Evolutionary conservation across 2,888 invertebrate genomes (phyloP).

Genomic region (Nymphalis urticae): DNA sequence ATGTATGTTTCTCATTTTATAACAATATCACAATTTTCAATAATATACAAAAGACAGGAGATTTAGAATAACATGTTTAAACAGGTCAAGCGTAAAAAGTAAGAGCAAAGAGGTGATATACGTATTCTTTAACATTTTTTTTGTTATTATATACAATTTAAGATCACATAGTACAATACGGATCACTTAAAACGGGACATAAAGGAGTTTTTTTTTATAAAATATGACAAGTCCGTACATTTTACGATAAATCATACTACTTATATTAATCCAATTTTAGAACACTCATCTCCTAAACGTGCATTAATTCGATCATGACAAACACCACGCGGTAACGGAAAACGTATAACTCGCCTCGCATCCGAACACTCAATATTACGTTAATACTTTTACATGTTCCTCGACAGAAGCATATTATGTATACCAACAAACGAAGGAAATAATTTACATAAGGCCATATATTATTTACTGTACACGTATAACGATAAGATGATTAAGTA

Average conservation of each 20-base stretch:
- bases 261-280: slow-evolving; percentile 66
- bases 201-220: slow-evolving; percentile 56
- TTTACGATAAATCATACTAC: slow-evolving; percentile 59
- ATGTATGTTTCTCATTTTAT: slow-evolving; percentile 65
- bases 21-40: slow-evolving; percentile 82
- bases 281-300: slow-evolving; percentile 73
- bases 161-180: slow-evolving; percentile 60
- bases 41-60: slow-evolving; percentile 78
- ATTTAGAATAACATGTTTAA: slow-evolving; percentile 72
- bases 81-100: slow-evolving; percentile 78
- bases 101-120: slow-evolving; percentile 69
- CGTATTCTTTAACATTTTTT: slow-evolving; percentile 53
- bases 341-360: slow-evolving; percentile 49
- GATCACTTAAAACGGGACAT: slow-evolving; percentile 65
- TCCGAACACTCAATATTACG: slow-evolving; percentile 55
- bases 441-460: slow-evolving; percentile 81
- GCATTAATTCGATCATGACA: slow-evolving; percentile 61
- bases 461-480: slow-evolving; percentile 78
- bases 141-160: slow-evolving; percentile 61
- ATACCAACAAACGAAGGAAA: slow-evolving; percentile 66
- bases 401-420: slow-evolving; percentile 65
- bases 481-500: slow-evolving; percentile 79
- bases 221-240: slow-evolving; percentile 59
- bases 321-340: slow-evolving; percentile 45
- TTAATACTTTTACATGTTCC: slow-evolving; percentile 53